Evolutionary conservation across 2,888 invertebrate genomes (phyloP).

Genomic region (Drosophila greeni): DNA sequence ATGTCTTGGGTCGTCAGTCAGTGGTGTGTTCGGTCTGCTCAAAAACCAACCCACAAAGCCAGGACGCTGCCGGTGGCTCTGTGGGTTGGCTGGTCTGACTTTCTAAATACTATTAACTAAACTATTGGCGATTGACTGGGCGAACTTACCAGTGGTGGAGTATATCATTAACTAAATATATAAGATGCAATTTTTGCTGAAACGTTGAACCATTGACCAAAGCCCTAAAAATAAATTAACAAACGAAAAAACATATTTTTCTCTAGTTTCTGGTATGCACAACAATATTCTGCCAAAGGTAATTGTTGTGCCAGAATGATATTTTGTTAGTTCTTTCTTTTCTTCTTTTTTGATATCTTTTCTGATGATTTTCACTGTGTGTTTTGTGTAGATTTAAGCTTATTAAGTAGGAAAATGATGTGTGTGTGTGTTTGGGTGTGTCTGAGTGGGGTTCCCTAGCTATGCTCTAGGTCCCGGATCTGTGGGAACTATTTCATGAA

Average conservation of each 20-base stretch:
- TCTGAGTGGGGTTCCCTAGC: constrained; percentile 38
- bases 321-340: constrained; percentile 26
- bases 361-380: constrained; percentile 16
- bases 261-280: constrained; percentile 48
- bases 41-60: constrained; percentile 27
- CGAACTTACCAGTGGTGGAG: constrained; percentile 95
- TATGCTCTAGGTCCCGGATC: constrained; percentile 29
- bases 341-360: not conserved
- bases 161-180: constrained; percentile 99
- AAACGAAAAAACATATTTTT: constrained; percentile 77
- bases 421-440: constrained; percentile 13
- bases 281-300: constrained; percentile 48
- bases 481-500: constrained; percentile 13
- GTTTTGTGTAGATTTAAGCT: constrained; percentile 9
- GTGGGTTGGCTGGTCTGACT: constrained; percentile 38
- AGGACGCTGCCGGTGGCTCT: constrained; percentile 13
- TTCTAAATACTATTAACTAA: constrained; percentile 13
- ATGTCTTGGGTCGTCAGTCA: constrained; percentile 9
- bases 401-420: constrained; percentile 23
- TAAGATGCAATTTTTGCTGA: constrained; percentile 96
- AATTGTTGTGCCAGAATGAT: constrained; percentile 45
- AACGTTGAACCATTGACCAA: constrained; percentile 86
- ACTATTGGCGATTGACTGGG: constrained; percentile 23
- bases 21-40: not conserved
- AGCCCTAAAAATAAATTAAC: constrained; percentile 80